A percentile compares a stretch with the other conserved stretches of the same genome.
These are phyloP conservation scores for Philotrypesis tridentata DNA, from an alignment of 1,140 invertebrate species.

Conservation along the genomic window DNA sequence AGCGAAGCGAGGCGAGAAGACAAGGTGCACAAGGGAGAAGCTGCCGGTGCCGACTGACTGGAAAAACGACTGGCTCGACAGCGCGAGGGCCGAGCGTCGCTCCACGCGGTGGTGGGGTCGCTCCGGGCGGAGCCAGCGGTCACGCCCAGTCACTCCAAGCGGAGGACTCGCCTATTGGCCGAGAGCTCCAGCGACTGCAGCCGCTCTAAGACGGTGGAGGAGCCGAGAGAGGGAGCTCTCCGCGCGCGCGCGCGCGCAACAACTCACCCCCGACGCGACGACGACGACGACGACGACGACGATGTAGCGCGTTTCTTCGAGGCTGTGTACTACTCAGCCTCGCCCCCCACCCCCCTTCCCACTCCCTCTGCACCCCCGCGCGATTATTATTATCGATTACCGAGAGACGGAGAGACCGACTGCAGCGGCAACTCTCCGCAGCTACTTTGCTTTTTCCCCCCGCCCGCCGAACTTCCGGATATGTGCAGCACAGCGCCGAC, in stretches of 20 bases:
- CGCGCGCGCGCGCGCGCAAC: background rate
- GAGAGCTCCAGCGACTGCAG: background rate
- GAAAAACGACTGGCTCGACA: constrained; percentile 47
- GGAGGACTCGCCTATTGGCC: background rate
- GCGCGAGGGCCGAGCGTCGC: constrained; percentile 52
- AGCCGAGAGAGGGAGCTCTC: background rate
- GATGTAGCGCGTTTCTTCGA: background rate
- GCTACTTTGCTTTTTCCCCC: constrained; percentile 2
- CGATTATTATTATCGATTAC: constrained; percentile 67
- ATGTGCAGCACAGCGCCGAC: background rate
- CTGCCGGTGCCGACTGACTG: constrained; percentile 29
- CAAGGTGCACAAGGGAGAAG: constrained; percentile 15
- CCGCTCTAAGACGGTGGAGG: background rate
- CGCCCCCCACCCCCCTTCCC: too few species aligned
- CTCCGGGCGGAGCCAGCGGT: constrained; percentile 33
- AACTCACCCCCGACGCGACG: background rate
- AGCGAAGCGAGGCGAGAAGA: too few species aligned
- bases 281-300: too few species aligned
- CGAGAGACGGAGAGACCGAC: constrained; percentile 52
- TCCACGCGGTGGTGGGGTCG: constrained; percentile 51
- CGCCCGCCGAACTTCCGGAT: background rate
- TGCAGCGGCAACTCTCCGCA: background rate
- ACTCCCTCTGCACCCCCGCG: constrained; percentile 24
- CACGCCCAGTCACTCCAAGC: background rate
- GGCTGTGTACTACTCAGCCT: constrained; percentile 17